Evolutionary conservation across 2,113 vertebrate genomes (phyloP).

Genomic region (Recurvirostra avosetta): DNA sequence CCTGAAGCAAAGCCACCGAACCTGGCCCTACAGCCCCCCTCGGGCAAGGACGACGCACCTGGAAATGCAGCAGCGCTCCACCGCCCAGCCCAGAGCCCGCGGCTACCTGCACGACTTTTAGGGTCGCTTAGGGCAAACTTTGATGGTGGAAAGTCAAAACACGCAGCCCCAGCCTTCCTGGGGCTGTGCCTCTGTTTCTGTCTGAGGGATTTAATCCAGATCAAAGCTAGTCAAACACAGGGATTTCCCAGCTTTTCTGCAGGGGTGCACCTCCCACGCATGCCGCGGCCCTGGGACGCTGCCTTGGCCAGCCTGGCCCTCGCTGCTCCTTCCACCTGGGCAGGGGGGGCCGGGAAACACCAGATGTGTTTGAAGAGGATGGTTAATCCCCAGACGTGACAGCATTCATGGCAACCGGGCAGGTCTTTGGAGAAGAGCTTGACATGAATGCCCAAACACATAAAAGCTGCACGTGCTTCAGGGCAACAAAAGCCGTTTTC

Average conservation of each 20-base stretch:
- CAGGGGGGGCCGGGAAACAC: background rate
- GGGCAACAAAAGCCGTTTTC: background rate
- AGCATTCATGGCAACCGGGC: background rate
- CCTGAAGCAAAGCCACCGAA: background rate
- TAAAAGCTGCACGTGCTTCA: background rate
- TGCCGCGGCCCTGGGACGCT: accelerated
- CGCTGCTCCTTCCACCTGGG: background rate
- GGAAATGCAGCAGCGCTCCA: background rate
- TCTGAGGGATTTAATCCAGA: background rate
- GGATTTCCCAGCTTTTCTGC: slow-evolving; percentile 4
- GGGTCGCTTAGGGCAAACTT: background rate
- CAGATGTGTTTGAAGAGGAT: background rate
- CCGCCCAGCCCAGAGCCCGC: background rate
- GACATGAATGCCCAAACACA: background rate
- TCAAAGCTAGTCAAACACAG: background rate
- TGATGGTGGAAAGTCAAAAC: background rate
- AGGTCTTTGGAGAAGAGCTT: background rate
- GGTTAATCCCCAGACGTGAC: background rate
- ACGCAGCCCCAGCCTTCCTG: background rate
- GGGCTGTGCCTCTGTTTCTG: background rate
- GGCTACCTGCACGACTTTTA: background rate
- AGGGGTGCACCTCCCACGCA: background rate
- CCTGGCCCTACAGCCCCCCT: background rate
- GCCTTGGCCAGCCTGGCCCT: background rate
- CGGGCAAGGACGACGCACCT: background rate